These are phyloP conservation scores for Apis mellifera DNA, from an alignment of 1,140 invertebrate genomes.

Conservation along the genomic window Amel_HAv3.1 CM009931.2:25202001-25202500, in stretches of 20 bases:
- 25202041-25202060: too few species aligned
- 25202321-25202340: conserved; percentile 1
- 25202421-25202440: conserved; percentile 76
- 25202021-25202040: too few species aligned
- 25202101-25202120: too few species aligned
- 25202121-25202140: background rate
- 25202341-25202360: conserved; percentile 34
- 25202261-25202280: conserved; percentile 17
- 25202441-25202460: conserved; percentile 71
- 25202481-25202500: conserved; percentile 54
- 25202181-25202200: background rate
- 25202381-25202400: conserved; percentile 43
- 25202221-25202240: conserved; percentile 54
- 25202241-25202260: conserved; percentile 72
- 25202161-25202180: background rate
- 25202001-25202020: too few species aligned
- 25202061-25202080: too few species aligned
- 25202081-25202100: too few species aligned
- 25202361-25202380: conserved; percentile 38
- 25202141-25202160: too few species aligned
- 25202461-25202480: conserved; percentile 78
- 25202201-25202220: conserved; percentile 55
- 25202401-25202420: conserved; percentile 46
- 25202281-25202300: conserved; percentile 8
- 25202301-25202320: background rate